phyloP scores from a whole-genome alignment of 2,113 vertebrate genomes.

The Stomatorhinus ivindoensis region DNA sequence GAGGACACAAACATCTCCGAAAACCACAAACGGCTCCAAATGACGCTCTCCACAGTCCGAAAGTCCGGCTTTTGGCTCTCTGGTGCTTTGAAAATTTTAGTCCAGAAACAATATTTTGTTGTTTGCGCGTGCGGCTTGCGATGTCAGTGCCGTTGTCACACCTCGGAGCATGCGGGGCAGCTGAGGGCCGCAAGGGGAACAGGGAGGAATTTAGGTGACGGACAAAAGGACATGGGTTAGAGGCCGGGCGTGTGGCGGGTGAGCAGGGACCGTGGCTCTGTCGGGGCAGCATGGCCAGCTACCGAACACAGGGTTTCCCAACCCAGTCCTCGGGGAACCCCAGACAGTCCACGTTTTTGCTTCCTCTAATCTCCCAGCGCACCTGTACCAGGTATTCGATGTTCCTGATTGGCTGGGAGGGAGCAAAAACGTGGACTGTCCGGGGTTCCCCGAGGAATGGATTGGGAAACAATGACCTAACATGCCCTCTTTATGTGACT shows the following conservation, averaged over 20 bases:
- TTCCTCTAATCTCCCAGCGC: too few species aligned
- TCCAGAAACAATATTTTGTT: constrained; percentile 13
- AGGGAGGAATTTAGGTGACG: background rate
- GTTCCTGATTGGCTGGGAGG: too few species aligned
- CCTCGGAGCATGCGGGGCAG: background rate
- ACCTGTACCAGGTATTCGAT: too few species aligned
- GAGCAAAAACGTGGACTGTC: too few species aligned
- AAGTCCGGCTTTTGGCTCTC: background rate
- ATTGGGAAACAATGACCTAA: too few species aligned
- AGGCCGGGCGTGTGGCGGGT: background rate
- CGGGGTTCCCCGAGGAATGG: too few species aligned
- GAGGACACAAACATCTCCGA: background rate
- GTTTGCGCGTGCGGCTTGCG: background rate
- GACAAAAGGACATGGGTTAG: background rate
- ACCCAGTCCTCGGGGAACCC: background rate
- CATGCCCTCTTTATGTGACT: background rate
- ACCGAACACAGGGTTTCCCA: too few species aligned
- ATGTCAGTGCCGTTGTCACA: background rate
- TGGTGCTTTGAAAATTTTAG: background rate
- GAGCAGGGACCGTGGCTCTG: background rate
- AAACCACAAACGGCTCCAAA: background rate
- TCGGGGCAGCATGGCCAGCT: background rate
- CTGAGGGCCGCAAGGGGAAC: background rate
- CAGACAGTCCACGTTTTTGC: too few species aligned
- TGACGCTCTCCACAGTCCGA: background rate